Evolutionary conservation across 1,140 invertebrate species (phyloP).

Genomic region (Trichomalopsis sarcophagae): DNA sequence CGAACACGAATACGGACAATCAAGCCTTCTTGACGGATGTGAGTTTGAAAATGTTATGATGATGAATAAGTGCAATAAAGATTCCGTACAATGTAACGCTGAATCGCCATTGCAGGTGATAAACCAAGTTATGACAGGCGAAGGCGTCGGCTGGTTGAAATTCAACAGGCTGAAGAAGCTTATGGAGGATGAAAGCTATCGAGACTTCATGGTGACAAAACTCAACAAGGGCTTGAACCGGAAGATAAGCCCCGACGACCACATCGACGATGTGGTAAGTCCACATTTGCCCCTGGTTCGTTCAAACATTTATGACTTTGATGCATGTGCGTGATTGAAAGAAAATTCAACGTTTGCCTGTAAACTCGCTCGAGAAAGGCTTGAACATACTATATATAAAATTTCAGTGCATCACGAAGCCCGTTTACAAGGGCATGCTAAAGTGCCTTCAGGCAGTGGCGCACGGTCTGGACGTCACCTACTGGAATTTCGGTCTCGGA

Average conservation of each 20-base stretch:
- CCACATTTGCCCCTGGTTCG: not conserved
- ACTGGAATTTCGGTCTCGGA: conserved; percentile 93
- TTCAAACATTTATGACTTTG: not conserved
- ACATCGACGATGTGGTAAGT: conserved; percentile 97
- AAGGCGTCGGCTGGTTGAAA: conserved; percentile 98
- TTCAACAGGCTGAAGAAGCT: conserved; percentile 94
- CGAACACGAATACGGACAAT: conserved; percentile 88
- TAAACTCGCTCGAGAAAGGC: not conserved
- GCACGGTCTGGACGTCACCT: conserved; percentile 93
- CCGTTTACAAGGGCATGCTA: conserved; percentile 97
- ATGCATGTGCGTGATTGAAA: not conserved
- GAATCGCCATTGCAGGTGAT: conserved; percentile 80
- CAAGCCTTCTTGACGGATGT: conserved; percentile 91
- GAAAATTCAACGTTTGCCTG: not conserved
- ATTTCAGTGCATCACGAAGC: conserved; percentile 87
- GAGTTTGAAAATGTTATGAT: conserved; percentile 65
- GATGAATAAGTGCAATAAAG: not conserved
- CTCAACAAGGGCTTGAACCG: conserved; percentile 95
- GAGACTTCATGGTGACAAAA: conserved; percentile 96
- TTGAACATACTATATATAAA: not conserved
- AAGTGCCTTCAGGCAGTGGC: conserved; percentile 93
- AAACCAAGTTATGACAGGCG: conserved; percentile 93
- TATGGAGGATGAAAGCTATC: conserved; percentile 99
- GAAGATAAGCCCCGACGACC: conserved; percentile 95
- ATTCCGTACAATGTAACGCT: not conserved